Conservation (phyloP, 1,140 invertebrate genomes). For the Rhopalosiphum padi region DNA sequence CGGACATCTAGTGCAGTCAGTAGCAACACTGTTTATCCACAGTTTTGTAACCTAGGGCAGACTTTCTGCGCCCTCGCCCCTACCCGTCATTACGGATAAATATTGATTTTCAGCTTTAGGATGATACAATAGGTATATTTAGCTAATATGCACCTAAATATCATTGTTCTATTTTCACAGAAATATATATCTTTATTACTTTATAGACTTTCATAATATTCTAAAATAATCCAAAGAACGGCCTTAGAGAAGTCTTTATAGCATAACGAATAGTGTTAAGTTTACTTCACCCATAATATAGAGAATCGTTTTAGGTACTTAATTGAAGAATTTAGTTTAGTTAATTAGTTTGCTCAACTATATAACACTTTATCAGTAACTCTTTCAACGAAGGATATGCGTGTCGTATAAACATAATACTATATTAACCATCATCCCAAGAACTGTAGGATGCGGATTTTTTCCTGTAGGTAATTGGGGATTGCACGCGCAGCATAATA, state of each 20-base stretch:
- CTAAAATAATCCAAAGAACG: too few relatives aligned
- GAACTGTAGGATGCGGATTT: neutral
- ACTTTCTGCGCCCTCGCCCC: neutral
- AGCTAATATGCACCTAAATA: too few relatives aligned
- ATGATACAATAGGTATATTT: too few relatives aligned
- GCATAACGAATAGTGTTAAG: too few relatives aligned
- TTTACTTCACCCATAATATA: too few relatives aligned
- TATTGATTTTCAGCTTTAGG: too few relatives aligned
- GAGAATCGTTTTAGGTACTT: neutral
- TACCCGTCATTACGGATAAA: too few relatives aligned
- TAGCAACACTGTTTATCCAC: too few relatives aligned
- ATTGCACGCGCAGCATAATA: neutral
- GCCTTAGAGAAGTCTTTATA: too few relatives aligned
- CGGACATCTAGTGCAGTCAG: neutral
- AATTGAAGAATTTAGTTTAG: neutral
- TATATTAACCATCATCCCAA: neutral
- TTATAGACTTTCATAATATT: too few relatives aligned
- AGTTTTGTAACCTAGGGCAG: neutral
- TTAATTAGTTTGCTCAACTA: neutral
- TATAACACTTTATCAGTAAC: neutral
- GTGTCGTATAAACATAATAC: neutral
- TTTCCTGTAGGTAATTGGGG: neutral
- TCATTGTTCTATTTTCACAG: too few relatives aligned
- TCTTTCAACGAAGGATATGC: neutral
- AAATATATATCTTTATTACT: too few relatives aligned